Conservation (phyloP, 1,140 invertebrate species). For the Oreohelix idahoensis region DNA sequence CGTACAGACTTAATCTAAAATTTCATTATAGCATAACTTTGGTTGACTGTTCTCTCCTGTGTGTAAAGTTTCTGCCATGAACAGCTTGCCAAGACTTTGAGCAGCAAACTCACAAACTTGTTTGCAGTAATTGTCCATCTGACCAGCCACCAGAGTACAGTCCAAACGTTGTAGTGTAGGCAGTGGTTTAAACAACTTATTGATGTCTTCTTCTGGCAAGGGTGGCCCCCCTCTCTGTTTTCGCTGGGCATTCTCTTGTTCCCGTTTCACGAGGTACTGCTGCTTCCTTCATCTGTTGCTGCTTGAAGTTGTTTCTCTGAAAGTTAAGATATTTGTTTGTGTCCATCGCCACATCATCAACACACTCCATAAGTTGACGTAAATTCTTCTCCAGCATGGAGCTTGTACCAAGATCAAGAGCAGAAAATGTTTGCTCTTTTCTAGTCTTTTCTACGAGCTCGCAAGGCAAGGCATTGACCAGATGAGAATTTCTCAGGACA, state of each 20-base stretch:
- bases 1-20: background rate
- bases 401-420: conserved; percentile 74
- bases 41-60: conserved; percentile 30
- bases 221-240: conserved; percentile 90
- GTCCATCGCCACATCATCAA: conserved; percentile 97
- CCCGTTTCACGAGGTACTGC: conserved; percentile 87
- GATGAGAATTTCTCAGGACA: conserved; percentile 93
- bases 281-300: conserved; percentile 94
- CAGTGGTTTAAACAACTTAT: conserved; percentile 93
- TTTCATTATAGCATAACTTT: background rate
- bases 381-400: conserved; percentile 93
- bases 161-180: conserved; percentile 91
- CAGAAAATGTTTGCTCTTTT: conserved; percentile 62
- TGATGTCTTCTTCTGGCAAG: conserved; percentile 95
- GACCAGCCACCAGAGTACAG: conserved; percentile 94
- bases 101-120: conserved; percentile 96
- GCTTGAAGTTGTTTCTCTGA: conserved; percentile 88
- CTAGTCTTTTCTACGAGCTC: conserved; percentile 93
- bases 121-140: conserved; percentile 94
- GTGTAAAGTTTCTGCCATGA: conserved; percentile 85
- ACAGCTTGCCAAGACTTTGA: conserved; percentile 95
- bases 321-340: conserved; percentile 97
- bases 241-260: conserved; percentile 91
- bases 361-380: conserved; percentile 93
- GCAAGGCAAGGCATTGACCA: conserved; percentile 96